Percentiles rank a stretch among this genome's conserved stretches.
Conservation (phyloP, 2,888 invertebrate species). For the Nymphalis urticae region DNA sequence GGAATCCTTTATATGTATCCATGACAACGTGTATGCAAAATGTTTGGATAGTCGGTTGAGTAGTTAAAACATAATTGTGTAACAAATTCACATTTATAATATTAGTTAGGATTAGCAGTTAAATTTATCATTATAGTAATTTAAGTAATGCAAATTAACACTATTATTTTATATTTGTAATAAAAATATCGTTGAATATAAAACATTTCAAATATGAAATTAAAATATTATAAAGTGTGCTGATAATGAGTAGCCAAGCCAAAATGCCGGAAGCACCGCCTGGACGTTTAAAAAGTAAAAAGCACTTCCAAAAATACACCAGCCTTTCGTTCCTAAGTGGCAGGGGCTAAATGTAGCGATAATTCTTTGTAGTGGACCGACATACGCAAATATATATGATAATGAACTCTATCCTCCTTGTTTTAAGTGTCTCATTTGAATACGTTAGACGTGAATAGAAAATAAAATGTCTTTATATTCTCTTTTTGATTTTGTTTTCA, state of each 20-base stretch:
- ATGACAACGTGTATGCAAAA: too few relatives aligned
- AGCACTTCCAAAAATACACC: conserved; percentile 29
- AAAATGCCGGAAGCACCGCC: conserved; percentile 22
- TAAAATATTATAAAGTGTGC: conserved; percentile 14
- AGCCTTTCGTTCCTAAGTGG: conserved; percentile 30
- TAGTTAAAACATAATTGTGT: too few relatives aligned
- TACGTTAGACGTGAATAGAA: conserved; percentile 9
- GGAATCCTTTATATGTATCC: too few relatives aligned
- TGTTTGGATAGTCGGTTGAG: too few relatives aligned
- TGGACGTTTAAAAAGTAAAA: conserved; percentile 36
- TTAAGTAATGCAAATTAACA: background rate
- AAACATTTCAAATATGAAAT: background rate
- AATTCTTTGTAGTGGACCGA: conserved; percentile 34
- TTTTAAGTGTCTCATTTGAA: conserved; percentile 26
- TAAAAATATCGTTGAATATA: background rate
- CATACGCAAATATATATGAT: conserved; percentile 24
- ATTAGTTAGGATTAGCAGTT: too few relatives aligned
- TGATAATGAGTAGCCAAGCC: conserved; percentile 25
- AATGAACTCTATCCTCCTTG: conserved; percentile 15
- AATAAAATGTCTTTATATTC: conserved; percentile 2
- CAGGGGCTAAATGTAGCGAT: conserved; percentile 32
- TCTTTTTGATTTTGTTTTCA: background rate
- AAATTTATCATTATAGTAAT: too few relatives aligned
- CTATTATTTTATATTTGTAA: background rate
- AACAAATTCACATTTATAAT: too few relatives aligned